Conservation (phyloP, 1,140 invertebrate species). For the Telenomus remus region DNA sequence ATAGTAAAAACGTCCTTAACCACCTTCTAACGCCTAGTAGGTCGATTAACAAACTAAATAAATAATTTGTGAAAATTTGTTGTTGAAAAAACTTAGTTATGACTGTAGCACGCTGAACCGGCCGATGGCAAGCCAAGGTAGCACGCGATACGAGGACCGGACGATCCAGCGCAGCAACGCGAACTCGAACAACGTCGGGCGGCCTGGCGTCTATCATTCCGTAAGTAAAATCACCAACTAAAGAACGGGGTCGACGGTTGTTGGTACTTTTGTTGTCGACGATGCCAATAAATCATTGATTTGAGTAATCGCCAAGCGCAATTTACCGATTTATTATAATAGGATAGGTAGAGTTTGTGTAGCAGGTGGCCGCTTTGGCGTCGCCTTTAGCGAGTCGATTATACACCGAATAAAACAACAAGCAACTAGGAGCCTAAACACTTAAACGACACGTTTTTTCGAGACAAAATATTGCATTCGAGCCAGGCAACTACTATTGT, state of each 20-base stretch:
- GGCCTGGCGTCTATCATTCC: constrained; percentile 71
- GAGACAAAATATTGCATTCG: constrained; percentile 24
- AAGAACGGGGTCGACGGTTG: constrained; percentile 9
- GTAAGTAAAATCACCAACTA: constrained; percentile 65
- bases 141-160: constrained; percentile 93
- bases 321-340: constrained; percentile 29
- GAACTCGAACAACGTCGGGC: constrained; percentile 76
- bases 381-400: constrained; percentile 27
- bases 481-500: constrained; percentile 43
- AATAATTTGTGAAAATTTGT: too few species aligned
- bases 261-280: not conserved
- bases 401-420: constrained; percentile 3
- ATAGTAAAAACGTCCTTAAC: too few species aligned
- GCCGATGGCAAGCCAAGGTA: constrained; percentile 95
- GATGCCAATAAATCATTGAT: constrained; percentile 41
- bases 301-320: constrained; percentile 31
- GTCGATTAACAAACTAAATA: too few species aligned
- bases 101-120: constrained; percentile 89
- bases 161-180: constrained; percentile 84
- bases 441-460: constrained; percentile 38
- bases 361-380: constrained; percentile 37
- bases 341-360: constrained; percentile 42
- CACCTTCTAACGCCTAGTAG: too few species aligned
- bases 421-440: constrained; percentile 43
- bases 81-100: constrained; percentile 71